Evolutionary conservation across 2,113 vertebrate genomes (phyloP), one percentile per base, ranked within the genome.

Genomic region (Psilopogon haemacephalus): DNA sequence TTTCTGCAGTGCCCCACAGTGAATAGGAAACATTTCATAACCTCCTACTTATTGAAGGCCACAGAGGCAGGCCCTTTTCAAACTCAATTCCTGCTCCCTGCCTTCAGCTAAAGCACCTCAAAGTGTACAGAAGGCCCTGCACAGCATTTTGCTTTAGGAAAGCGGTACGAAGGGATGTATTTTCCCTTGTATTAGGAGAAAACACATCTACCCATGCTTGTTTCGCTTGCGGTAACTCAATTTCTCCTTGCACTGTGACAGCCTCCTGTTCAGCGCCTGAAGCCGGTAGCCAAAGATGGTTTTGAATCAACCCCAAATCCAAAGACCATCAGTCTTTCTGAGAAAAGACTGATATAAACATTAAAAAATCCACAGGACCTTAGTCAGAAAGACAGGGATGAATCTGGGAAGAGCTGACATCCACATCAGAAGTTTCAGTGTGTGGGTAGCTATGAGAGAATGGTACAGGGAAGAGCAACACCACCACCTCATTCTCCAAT

Each of bases 151-250:
- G 54, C 58, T 86, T 84, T 65, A 86, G n/a, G 54, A 92, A 80
- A 69, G 73, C 27, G 70, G 64, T 74, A 93, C 80, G 84, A 75
- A 86, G 37, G 37, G 52, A 52, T 75, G 44, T 50, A 35, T 77
- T 94, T 94, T 94, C 33, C 58, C 72, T 87, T 72, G 35, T 79
- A 26, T 78, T 91, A 84, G 37, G 46, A 86, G 44, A 86, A 88
- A 88, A 88, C 33, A 71, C 69, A 89, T 44, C 64, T 79, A 79
- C 94, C 89, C 56, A 40, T 81, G 48, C 75, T 86, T 93, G 40
- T 74, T 95, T 92, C 86, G 75, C 70, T 83, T 86, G 73, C 60
- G 60, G 63, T 60, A 90, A 82, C 83, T 93, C 40, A 68, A 42
- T 75, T 93, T 76, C 40, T 88, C 35, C 65, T 52, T 56, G 40